Base-by-base conservation (phyloP, 2,888 invertebrate genomes). In the Tenodera sinensis region DNA sequence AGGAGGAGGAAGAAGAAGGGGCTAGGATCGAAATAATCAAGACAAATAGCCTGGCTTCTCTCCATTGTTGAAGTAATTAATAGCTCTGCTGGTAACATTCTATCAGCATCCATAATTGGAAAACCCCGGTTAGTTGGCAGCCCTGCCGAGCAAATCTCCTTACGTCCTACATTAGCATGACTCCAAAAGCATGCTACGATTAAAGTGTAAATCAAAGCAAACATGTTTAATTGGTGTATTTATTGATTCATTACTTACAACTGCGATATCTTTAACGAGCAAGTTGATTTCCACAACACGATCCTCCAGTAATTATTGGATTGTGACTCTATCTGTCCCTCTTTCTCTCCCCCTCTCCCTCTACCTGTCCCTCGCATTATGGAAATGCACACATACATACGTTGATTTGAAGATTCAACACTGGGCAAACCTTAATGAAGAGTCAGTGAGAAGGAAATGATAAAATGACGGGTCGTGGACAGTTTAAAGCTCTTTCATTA, bases 101-200 rank as follows among this genome's bases (percentile, higher is more conserved):
- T 71, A 85, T 84, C 84, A 84, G 84, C 71, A 84, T 84, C 84
- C 30, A 84, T 88, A 88, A 88, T 88, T 88, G 88, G 88, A 88
- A 85, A 85, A 27, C 30, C 47, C 47, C 25, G 14, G 34, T 34
- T 34, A 34, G n/a, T 42, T 42, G 27, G 2, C 85, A 34, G 84
- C 34, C 34, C 9, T 34, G n/a, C 30, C 84, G 6, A 42, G 54
- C 54, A 71, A 71, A 71, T 71, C 54, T 71, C 54, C 54, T 71
- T 71, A 20, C 54, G 20, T 71, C 54, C 54, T 71, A 54, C 54
- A 71, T 71, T 20, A 71, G 54, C 54, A 71, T 71, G 20, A 71
- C 20, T 71, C 25, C 20, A 71, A 71, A 25, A 71, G 54, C 54
- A 20, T 71, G 54, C 54, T 14, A 71, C 20, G 54, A 71, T 71